phyloP scores from a whole-genome alignment of 2,888 invertebrate genomes.

The Liposcelis brunnea region DNA sequence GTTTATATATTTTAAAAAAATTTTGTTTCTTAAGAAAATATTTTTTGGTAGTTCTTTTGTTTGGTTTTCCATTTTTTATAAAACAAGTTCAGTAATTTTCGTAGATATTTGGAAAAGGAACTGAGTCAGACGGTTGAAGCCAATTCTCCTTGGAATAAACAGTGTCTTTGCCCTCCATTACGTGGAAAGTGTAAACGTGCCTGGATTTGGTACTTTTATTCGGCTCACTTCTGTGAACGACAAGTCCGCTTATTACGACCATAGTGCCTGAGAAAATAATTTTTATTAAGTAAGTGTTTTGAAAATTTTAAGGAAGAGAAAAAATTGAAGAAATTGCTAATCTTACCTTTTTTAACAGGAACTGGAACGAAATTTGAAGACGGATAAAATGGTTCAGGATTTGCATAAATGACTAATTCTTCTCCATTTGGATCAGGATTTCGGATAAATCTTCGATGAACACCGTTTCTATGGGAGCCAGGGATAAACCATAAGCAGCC shows the following conservation, averaged over 20 bases:
- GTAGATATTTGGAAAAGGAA: constrained; percentile 27
- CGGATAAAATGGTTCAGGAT: constrained; percentile 49
- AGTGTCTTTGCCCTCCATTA: constrained; percentile 60
- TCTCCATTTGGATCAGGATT: constrained; percentile 46
- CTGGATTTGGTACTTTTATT: constrained; percentile 73
- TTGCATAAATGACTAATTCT: constrained; percentile 48
- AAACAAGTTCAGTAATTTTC: too few species aligned
- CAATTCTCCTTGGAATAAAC: constrained; percentile 70
- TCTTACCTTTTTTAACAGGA: constrained; percentile 65
- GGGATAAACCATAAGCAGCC: constrained; percentile 88
- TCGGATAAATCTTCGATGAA: constrained; percentile 51
- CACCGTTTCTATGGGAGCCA: constrained; percentile 76
- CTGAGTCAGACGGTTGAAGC: constrained; percentile 60
- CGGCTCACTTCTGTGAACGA: constrained; percentile 78
- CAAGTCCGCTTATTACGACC: constrained; percentile 79
- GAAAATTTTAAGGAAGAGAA: not conserved
- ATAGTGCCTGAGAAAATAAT: constrained; percentile 48
- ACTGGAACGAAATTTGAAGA: constrained; percentile 56
- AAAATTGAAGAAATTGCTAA: not conserved
- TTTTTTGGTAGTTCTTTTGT: too few species aligned
- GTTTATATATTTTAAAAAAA: too few species aligned
- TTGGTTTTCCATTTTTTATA: too few species aligned
- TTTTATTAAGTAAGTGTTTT: constrained; percentile 3
- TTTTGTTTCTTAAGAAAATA: too few species aligned
- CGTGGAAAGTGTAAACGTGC: constrained; percentile 91